Percentiles rank a stretch among this genome's conserved stretches.
These are phyloP conservation scores for Andrena bucephala DNA, from an alignment of 2,888 invertebrate genomes.

Conservation along the genomic window DNA sequence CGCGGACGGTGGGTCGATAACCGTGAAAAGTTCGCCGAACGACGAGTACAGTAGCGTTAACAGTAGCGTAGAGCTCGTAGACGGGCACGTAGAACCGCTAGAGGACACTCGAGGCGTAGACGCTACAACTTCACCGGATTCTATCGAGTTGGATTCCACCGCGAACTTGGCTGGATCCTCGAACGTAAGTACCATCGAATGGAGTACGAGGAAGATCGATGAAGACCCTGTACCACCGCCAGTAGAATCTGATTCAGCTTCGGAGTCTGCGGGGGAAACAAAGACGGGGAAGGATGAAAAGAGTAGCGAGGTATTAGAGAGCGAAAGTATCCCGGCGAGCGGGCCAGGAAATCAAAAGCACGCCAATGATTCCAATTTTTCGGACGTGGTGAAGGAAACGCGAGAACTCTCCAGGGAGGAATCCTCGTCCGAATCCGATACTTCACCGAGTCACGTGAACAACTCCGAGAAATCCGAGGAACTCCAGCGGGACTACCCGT, in stretches of 20 bases:
- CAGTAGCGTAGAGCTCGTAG: conserved; percentile 34
- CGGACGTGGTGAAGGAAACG: conserved; percentile 68
- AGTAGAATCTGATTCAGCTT: neutral
- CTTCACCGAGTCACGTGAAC: conserved; percentile 30
- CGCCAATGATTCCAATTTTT: conserved; percentile 27
- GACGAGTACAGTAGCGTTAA: conserved; percentile 16
- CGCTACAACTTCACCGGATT: neutral
- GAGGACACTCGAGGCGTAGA: neutral
- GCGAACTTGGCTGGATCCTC: neutral
- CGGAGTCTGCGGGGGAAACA: conserved; percentile 3
- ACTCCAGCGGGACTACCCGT: conserved; percentile 84
- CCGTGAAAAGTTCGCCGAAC: conserved; percentile 21
- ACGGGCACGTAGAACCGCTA: conserved; percentile 20
- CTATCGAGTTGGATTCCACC: neutral
- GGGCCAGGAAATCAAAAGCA: conserved; percentile 1
- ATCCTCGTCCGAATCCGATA: conserved; percentile 62
- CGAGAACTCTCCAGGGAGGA: conserved; percentile 67
- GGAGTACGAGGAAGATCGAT: neutral
- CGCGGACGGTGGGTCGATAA: conserved; percentile 13
- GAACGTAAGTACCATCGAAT: conserved; percentile 55
- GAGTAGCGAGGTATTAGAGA: neutral
- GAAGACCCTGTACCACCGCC: conserved; percentile 7
- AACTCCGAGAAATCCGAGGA: conserved; percentile 78
- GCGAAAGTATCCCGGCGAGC: neutral
- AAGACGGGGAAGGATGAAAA: neutral